A percentile compares a stretch with the other conserved stretches of the same genome.
Evolutionary conservation across 2,888 invertebrate genomes (phyloP).

Genomic region (Rotaria socialis): DNA sequence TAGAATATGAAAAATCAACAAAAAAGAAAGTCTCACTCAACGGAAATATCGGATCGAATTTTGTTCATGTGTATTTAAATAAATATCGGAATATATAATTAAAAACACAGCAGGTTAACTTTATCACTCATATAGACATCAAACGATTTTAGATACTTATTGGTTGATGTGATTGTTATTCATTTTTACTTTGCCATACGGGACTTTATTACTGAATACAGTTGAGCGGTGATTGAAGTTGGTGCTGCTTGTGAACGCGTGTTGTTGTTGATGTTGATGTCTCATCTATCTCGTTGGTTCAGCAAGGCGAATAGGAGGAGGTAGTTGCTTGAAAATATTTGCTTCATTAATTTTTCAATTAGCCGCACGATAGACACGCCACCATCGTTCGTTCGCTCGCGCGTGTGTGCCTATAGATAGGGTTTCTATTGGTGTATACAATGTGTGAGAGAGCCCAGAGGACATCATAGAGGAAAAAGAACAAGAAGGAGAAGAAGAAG

Average conservation of each 20-base stretch:
- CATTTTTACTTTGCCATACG: slow-evolving; percentile 19
- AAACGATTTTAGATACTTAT: not conserved
- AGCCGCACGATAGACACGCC: slow-evolving; percentile 18
- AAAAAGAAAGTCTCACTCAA: not conserved
- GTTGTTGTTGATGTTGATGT: slow-evolving; percentile 19
- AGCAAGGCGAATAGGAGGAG: slow-evolving; percentile 6
- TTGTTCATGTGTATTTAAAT: not conserved
- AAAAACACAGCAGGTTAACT: slow-evolving; percentile 23
- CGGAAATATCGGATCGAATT: slow-evolving; percentile 6
- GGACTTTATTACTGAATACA: not conserved
- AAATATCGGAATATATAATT: slow-evolving; percentile 2
- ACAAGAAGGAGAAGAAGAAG: not conserved
- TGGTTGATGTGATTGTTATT: slow-evolving; percentile 2
- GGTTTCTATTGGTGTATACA: slow-evolving; percentile 22
- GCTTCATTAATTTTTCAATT: slow-evolving; percentile 39
- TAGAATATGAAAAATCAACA: not conserved
- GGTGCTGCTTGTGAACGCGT: not conserved
- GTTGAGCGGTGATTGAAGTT: slow-evolving; percentile 9
- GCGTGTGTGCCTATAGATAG: not conserved
- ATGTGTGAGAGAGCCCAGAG: slow-evolving; percentile 25
- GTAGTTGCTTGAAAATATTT: slow-evolving; percentile 36
- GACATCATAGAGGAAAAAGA: not conserved
- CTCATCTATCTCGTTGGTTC: slow-evolving; percentile 23
- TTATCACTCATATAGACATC: not conserved
- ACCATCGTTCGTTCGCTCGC: slow-evolving; percentile 24